Evolutionary conservation across 2,888 invertebrate species (phyloP).

Genomic region (Tenthredo mesomela): DNA sequence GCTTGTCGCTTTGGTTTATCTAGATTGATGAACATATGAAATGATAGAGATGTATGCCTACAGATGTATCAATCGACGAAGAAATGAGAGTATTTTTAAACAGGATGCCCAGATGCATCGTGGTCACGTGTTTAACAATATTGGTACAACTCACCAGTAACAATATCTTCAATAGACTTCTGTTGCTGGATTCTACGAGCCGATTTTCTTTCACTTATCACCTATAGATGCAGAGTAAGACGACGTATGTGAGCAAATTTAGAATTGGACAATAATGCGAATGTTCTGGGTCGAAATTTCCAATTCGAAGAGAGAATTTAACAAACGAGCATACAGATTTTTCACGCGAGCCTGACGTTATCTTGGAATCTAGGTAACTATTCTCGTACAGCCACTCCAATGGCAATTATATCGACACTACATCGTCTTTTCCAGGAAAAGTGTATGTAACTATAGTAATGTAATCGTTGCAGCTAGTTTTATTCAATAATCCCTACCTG

Average conservation of each 20-base stretch:
- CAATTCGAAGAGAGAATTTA: too few relatives aligned
- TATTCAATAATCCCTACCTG: constrained; percentile 55
- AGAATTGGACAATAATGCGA: neutral
- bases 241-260: neutral
- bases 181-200: constrained; percentile 55
- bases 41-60: neutral
- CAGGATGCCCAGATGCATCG: neutral
- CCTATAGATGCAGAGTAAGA: constrained; percentile 57
- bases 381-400: too few relatives aligned
- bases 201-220: constrained; percentile 62
- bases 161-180: neutral
- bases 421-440: too few relatives aligned
- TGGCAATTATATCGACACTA: too few relatives aligned
- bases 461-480: too few relatives aligned
- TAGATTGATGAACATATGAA: constrained; percentile 38
- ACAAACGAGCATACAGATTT: too few relatives aligned
- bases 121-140: neutral
- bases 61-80: neutral
- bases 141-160: constrained; percentile 52
- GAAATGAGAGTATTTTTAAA: neutral
- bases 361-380: too few relatives aligned
- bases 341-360: too few relatives aligned
- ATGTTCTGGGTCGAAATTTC: neutral
- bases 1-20: constrained; percentile 83
- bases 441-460: too few relatives aligned